A percentile compares a stretch with the other conserved stretches of the same genome.
These are phyloP conservation scores for Battus philenor DNA, from an alignment of 1,140 invertebrate genomes.

Conservation along the genomic window DNA sequence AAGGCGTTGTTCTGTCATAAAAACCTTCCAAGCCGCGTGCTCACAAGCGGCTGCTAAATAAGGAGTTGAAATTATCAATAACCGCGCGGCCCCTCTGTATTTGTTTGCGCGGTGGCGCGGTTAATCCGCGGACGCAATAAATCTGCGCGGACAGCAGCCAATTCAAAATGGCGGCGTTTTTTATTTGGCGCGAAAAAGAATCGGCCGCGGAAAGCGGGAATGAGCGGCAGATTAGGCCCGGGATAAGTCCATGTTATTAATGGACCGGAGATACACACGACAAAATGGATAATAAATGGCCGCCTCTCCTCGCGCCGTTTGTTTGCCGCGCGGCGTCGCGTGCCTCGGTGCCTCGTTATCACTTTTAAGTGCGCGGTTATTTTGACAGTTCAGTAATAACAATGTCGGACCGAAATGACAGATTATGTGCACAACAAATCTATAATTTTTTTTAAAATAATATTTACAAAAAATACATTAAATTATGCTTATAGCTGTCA, in stretches of 20 bases:
- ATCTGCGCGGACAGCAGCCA: constrained; percentile 50
- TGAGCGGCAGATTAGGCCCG: constrained; percentile 67
- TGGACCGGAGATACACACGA: constrained; percentile 63
- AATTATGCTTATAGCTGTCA: too few species aligned
- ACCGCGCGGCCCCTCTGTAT: constrained; percentile 30
- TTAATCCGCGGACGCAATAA: constrained; percentile 63
- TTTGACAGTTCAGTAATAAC: too few species aligned
- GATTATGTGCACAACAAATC: too few species aligned
- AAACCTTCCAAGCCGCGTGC: not conserved
- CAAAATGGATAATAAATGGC: constrained; percentile 59
- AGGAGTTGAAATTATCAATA: constrained; percentile 1
- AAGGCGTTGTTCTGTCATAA: not conserved
- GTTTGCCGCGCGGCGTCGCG: not conserved
- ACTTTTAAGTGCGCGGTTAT: too few species aligned
- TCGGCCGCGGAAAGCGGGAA: constrained; percentile 70
- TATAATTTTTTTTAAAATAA: too few species aligned
- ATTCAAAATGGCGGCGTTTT: constrained; percentile 47
- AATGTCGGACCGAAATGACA: too few species aligned
- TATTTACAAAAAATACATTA: too few species aligned
- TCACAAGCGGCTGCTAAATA: not conserved
- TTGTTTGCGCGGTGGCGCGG: constrained; percentile 63
- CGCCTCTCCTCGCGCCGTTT: constrained; percentile 31
- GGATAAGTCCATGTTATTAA: constrained; percentile 69
- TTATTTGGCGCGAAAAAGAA: constrained; percentile 66
- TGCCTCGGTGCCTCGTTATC: too few species aligned